These are phyloP conservation scores for Ploceus nigricollis DNA, from an alignment of 2,113 vertebrate species.

Conservation along the genomic window DNA sequence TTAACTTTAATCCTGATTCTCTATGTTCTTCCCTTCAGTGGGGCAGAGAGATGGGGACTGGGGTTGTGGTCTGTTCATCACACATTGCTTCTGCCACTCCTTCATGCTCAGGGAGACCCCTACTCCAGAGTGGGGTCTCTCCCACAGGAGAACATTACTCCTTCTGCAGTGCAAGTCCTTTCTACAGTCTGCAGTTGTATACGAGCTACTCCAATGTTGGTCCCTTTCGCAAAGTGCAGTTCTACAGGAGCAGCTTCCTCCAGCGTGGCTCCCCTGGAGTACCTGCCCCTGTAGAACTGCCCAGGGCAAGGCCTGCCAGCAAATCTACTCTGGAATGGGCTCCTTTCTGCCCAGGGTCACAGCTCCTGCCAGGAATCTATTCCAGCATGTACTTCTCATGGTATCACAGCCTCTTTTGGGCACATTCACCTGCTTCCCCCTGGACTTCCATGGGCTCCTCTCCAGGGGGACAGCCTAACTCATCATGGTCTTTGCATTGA, in stretches of 20 bases:
- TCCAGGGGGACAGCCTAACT: background rate
- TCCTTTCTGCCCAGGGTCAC: background rate
- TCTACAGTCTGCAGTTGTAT: background rate
- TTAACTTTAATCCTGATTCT: background rate
- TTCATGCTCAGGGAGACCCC: background rate
- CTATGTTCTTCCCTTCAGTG: background rate
- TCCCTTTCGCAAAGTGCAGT: background rate
- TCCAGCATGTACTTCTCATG: background rate
- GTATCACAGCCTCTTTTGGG: background rate
- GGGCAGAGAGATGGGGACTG: too few species aligned
- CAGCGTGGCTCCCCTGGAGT: fast-evolving
- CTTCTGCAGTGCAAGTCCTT: background rate
- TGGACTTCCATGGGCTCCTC: too few species aligned
- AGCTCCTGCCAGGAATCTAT: background rate
- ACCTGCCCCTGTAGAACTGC: too few species aligned
- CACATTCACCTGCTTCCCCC: too few species aligned
- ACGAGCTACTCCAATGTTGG: background rate
- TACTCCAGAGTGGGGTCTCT: background rate
- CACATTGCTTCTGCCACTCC: background rate
- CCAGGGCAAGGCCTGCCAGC: background rate
- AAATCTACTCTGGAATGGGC: background rate
- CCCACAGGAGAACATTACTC: background rate
- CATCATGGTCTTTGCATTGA: background rate
- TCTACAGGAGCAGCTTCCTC: background rate
- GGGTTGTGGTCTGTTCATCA: too few species aligned